Evolutionary conservation across 2,888 invertebrate genomes (phyloP), one percentile per base, ranked within the genome.

Genomic region (Luffia ferchaultella): DNA sequence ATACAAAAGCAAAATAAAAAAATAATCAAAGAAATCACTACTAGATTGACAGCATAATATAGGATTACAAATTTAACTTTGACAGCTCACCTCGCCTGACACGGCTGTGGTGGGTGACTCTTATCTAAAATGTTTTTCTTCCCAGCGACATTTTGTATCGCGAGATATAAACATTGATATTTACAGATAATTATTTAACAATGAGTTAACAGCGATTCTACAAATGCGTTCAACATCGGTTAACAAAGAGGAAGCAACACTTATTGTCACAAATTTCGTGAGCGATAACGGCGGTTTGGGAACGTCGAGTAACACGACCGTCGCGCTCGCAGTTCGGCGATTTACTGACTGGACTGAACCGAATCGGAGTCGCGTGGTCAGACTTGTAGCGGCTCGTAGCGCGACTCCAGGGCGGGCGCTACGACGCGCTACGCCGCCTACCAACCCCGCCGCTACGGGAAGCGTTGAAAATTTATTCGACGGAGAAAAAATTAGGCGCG

Each of bases 221-320:
- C 18, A 47, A 51, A 50, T 46, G 16, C 43, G 18, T 48, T 17
- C 64, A 73, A 71, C 67, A 62, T 65, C 70, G 70, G 59, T 68
- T 70, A 74, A 69, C 68, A 73, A 72, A 73, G 68, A 76, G 78
- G 80, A 79, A 82, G 80, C 74, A 76, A 79, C 77, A 79, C 73
- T 83, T 83, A 83, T 83, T 83, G 83, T 83, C 83, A 80, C 79
- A 82, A 77, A 70, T 80, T 83, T 62, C 78, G 73, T 76, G 68
- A 74, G 73, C 75, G 73, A 45, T n/a, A 18, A 16, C 47, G 41
- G 45, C 3, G 3, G 12, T 30, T 57, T 54, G 65, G 61, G 60
- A 60, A 54, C 61, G 67, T 68, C 69, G 63, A 60, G 66, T 65
- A 62, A 60, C 67, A 66, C 68, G 68, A 65, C 74, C 72, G 62